A percentile compares a stretch with the other conserved stretches of the same genome.
phyloP scores from a whole-genome alignment of 1,140 invertebrate genomes.

The Drosophila mayri region DNA sequence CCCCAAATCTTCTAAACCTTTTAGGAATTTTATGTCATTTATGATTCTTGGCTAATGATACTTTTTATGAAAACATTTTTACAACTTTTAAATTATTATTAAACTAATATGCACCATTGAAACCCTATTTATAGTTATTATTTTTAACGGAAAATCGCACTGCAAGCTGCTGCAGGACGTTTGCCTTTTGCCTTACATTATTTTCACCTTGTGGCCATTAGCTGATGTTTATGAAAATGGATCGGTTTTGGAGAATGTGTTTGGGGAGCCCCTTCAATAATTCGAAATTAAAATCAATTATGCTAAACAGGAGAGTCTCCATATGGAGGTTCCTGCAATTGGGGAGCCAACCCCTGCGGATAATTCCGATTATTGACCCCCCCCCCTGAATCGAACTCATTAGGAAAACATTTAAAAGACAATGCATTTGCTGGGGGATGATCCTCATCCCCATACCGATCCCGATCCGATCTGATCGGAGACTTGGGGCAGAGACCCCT shows the following conservation, averaged over 20 bases:
- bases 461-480: constrained; percentile 11
- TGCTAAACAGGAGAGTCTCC: constrained; percentile 50
- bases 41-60: too few species aligned
- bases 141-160: constrained; percentile 42
- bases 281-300: constrained; percentile 71
- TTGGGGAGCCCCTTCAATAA: constrained; percentile 52
- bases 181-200: constrained; percentile 31
- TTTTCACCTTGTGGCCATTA: constrained; percentile 73
- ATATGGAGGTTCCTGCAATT: constrained; percentile 17
- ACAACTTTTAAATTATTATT: not conserved
- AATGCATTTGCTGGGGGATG: constrained; percentile 31
- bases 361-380: constrained; percentile 8
- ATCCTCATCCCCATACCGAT: constrained; percentile 1
- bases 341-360: constrained; percentile 25
- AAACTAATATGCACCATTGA: not conserved
- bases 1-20: too few species aligned
- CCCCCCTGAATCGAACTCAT: constrained; percentile 37
- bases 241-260: constrained; percentile 18
- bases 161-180: constrained; percentile 34
- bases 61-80: not conserved
- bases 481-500: constrained; percentile 21
- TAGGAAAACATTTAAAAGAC: constrained; percentile 11
- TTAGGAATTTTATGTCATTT: too few species aligned
- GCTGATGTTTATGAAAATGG: constrained; percentile 61
- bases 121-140: constrained; percentile 23